Percentiles rank a stretch among this genome's conserved stretches.
Conservation (phyloP, 1,140 invertebrate genomes). For the Dendroctonus valens region DNA sequence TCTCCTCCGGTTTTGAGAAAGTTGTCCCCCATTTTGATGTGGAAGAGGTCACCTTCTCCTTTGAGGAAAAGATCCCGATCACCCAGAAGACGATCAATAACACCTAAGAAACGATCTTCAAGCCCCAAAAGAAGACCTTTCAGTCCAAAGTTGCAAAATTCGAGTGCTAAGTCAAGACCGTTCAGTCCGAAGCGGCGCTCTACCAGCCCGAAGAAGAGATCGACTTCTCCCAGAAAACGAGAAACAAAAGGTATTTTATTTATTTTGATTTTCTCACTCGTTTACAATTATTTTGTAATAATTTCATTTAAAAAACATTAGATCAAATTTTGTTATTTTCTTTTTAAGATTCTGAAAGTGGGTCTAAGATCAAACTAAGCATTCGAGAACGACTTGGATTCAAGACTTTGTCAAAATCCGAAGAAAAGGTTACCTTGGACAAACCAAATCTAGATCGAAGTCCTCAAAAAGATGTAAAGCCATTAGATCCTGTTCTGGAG, state of each 20-base stretch:
- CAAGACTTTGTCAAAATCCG: conserved; percentile 28
- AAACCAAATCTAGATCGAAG: conserved; percentile 17
- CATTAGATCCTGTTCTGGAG: conserved; percentile 45
- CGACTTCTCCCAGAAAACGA: conserved; percentile 34
- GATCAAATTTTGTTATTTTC: too few relatives aligned
- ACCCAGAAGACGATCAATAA: conserved; percentile 18
- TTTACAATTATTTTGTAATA: conserved; percentile 6
- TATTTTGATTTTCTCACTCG: conserved; percentile 4
- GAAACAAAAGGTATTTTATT: conserved; percentile 28
- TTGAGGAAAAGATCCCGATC: conserved; percentile 29
- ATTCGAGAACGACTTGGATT: conserved; percentile 35
- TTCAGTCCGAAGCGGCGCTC: conserved; percentile 7
- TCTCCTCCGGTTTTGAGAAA: conserved; percentile 2
- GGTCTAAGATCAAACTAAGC: conserved; percentile 29
- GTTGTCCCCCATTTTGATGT: not conserved
- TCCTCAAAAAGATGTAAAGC: conserved; percentile 32
- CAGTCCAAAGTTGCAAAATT: conserved; percentile 6
- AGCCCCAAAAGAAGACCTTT: conserved; percentile 16
- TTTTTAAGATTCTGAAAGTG: too few relatives aligned
- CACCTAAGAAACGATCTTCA: conserved; percentile 12
- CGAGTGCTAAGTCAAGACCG: conserved; percentile 14
- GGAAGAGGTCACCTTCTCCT: conserved; percentile 34
- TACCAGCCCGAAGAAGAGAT: conserved; percentile 4
- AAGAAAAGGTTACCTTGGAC: conserved; percentile 22
- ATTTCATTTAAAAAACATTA: not conserved